phyloP scores from a whole-genome alignment of 1,140 invertebrate genomes.

The Olivierus martensii region DNA sequence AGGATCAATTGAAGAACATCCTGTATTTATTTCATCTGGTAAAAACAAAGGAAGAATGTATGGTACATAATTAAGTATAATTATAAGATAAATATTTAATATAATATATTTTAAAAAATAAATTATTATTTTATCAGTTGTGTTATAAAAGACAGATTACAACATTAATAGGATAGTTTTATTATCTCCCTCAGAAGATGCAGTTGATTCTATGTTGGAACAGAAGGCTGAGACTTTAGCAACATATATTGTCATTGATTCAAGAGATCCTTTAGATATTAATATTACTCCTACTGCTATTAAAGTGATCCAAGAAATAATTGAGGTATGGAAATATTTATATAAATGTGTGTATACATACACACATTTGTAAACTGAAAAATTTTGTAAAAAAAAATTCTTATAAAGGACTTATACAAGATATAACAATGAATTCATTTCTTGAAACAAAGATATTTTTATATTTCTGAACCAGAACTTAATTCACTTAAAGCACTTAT shows the following conservation, averaged over 20 bases:
- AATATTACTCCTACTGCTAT: conserved; percentile 49
- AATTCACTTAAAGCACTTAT: too few species aligned
- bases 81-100: too few species aligned
- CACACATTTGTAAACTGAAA: too few species aligned
- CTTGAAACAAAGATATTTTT: too few species aligned
- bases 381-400: too few species aligned
- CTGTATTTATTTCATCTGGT: not conserved
- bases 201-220: not conserved
- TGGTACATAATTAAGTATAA: not conserved
- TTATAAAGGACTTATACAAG: too few species aligned
- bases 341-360: not conserved
- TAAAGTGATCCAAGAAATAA: conserved; percentile 43
- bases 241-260: conserved; percentile 50
- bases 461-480: too few species aligned
- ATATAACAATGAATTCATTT: too few species aligned
- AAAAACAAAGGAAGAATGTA: not conserved
- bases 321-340: conserved; percentile 20
- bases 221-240: conserved; percentile 35
- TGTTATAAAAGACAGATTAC: too few species aligned
- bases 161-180: too few species aligned
- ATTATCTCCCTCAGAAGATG: not conserved
- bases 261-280: conserved; percentile 48
- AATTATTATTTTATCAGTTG: too few species aligned
- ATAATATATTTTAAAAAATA: too few species aligned
- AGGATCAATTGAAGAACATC: conserved; percentile 8